Conservation (phyloP, 2,888 invertebrate species). For the Sinelater perroti region DNA sequence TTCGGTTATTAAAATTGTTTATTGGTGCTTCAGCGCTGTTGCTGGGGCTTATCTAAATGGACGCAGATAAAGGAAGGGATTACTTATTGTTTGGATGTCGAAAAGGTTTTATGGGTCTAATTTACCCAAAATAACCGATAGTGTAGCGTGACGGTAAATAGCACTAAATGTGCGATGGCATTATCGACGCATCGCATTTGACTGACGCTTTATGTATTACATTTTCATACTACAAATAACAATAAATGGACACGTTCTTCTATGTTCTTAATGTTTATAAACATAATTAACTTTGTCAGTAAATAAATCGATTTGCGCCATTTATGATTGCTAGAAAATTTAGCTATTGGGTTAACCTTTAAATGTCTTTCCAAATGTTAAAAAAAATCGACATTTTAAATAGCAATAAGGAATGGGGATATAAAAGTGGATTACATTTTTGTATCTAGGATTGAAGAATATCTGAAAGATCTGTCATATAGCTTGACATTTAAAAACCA, state of each 20-base stretch:
- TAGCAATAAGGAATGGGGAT: too few relatives aligned
- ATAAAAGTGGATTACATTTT: too few relatives aligned
- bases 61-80: constrained; percentile 13
- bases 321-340: too few relatives aligned
- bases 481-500: too few relatives aligned
- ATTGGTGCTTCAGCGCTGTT: too few relatives aligned
- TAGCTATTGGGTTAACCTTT: background rate
- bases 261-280: background rate
- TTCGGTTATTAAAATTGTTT: too few relatives aligned
- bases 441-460: too few relatives aligned
- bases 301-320: too few relatives aligned
- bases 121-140: constrained; percentile 27
- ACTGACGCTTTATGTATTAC: constrained; percentile 22
- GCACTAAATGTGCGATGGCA: constrained; percentile 20
- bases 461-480: too few relatives aligned
- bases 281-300: too few relatives aligned
- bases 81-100: constrained; percentile 27
- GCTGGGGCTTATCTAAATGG: constrained; percentile 21
- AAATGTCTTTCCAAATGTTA: too few relatives aligned
- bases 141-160: constrained; percentile 28
- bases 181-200: constrained; percentile 22
- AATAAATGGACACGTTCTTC: background rate
- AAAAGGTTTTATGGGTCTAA: constrained; percentile 19
- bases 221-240: constrained; percentile 3
- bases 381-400: too few relatives aligned